A percentile compares a stretch with the other conserved stretches of the same genome.
phyloP scores from a whole-genome alignment of 1,140 invertebrate species.

The Drosophila arawakana region DNA sequence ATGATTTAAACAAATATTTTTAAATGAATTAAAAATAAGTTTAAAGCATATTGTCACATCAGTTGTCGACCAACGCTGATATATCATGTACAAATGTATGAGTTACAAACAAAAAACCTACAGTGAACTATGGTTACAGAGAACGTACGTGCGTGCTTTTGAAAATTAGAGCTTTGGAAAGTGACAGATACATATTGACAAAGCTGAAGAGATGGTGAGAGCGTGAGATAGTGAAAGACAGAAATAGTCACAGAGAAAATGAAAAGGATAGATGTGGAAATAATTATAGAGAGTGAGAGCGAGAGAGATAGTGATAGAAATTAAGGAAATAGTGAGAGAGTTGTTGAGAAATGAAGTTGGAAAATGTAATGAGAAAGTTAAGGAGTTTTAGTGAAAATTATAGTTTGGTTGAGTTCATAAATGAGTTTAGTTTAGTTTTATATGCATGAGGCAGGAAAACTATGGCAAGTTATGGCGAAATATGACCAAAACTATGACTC shows the following conservation, averaged over 20 bases:
- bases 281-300: slow-evolving; percentile 8
- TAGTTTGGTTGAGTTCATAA: slow-evolving; percentile 51
- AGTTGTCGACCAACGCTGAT: slow-evolving; percentile 50
- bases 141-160: slow-evolving; percentile 50
- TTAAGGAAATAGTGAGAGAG: slow-evolving; percentile 7
- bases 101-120: slow-evolving; percentile 62
- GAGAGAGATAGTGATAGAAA: slow-evolving; percentile 16
- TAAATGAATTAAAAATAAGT: slow-evolving; percentile 77
- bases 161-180: slow-evolving; percentile 74
- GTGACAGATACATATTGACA: slow-evolving; percentile 66
- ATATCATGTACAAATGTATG: slow-evolving; percentile 43
- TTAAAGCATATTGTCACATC: slow-evolving; percentile 50
- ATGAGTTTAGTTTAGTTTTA: slow-evolving; percentile 71
- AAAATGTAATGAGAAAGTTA: slow-evolving; percentile 74
- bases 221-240: slow-evolving; percentile 49
- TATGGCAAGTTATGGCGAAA: slow-evolving; percentile 84
- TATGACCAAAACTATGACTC: slow-evolving; percentile 80
- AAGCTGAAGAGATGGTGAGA: slow-evolving; percentile 44
- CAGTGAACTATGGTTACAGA: slow-evolving; percentile 67
- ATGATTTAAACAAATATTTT: slow-evolving; percentile 73
- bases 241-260: slow-evolving; percentile 29
- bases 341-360: slow-evolving; percentile 50
- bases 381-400: slow-evolving; percentile 68
- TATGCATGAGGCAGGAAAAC: slow-evolving; percentile 61
- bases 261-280: slow-evolving; percentile 3